Percentiles rank a stretch among this genome's conserved stretches.
phyloP scores from a whole-genome alignment of 1,140 invertebrate genomes.

The Reticulitermes speratus region DNA sequence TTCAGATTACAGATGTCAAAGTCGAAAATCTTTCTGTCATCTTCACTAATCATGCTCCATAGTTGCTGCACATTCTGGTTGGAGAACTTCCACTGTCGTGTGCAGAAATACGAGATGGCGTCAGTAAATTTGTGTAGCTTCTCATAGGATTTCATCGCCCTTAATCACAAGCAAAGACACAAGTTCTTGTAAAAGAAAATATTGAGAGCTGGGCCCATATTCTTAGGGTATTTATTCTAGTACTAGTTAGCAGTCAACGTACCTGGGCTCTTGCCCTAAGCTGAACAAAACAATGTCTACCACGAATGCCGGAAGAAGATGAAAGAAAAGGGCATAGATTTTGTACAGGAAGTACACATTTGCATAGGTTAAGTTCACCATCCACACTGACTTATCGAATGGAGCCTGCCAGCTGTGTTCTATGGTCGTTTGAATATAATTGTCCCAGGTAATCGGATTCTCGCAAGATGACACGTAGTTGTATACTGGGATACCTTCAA shows the following conservation, averaged over 20 bases:
- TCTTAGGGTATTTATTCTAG: too few species aligned
- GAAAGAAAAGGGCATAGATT: slow-evolving; percentile 56
- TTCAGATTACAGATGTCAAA: slow-evolving; percentile 66
- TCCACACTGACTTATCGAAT: slow-evolving; percentile 54
- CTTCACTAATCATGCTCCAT: slow-evolving; percentile 53
- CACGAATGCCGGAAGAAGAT: slow-evolving; percentile 64
- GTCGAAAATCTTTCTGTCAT: slow-evolving; percentile 64
- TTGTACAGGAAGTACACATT: slow-evolving; percentile 54
- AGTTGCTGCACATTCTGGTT: slow-evolving; percentile 62
- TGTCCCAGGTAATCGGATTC: slow-evolving; percentile 50
- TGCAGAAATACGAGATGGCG: slow-evolving; percentile 73
- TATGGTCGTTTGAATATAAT: slow-evolving; percentile 49
- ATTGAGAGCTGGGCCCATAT: too few species aligned
- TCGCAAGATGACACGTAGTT: slow-evolving; percentile 49
- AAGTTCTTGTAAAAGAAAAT: too few species aligned
- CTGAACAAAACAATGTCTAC: slow-evolving; percentile 61
- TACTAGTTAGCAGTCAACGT: slow-evolving; percentile 38
- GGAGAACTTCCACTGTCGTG: slow-evolving; percentile 67
- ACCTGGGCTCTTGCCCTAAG: slow-evolving; percentile 65
- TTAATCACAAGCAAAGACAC: slow-evolving; percentile 39
- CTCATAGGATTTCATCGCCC: slow-evolving; percentile 67
- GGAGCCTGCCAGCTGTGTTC: slow-evolving; percentile 48
- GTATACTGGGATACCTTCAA: slow-evolving; percentile 53
- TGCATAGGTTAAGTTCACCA: slow-evolving; percentile 54
- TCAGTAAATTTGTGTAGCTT: slow-evolving; percentile 72